Percentiles rank a stretch among this genome's conserved stretches.
phyloP scores from a whole-genome alignment of 1,140 invertebrate species.

The Pentalonia nigronervosa region DNA sequence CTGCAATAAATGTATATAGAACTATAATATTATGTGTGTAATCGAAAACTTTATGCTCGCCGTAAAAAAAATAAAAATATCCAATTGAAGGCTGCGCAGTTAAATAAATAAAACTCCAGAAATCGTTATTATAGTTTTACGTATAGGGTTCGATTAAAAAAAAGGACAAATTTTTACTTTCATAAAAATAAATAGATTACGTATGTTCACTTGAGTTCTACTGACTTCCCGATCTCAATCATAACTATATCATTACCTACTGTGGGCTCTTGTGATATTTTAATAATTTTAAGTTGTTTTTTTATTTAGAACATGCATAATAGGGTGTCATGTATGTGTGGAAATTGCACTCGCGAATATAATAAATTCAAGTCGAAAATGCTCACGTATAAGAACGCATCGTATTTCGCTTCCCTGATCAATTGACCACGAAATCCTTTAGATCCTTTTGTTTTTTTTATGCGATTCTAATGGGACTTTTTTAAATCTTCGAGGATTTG shows the following conservation, averaged over 20 bases:
- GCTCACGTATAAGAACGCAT: not conserved
- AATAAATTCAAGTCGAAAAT: constrained; percentile 13
- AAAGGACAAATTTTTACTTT: not conserved
- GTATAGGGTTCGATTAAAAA: not conserved
- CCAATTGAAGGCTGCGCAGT: not conserved
- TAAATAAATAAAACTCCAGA: not conserved
- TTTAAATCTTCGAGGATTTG: constrained; percentile 28
- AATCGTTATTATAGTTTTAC: constrained; percentile 1
- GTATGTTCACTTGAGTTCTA: not conserved
- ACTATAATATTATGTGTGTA: constrained; percentile 21
- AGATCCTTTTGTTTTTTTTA: constrained; percentile 36
- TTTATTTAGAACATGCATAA: not conserved
- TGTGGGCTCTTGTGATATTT: not conserved
- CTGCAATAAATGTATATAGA: constrained; percentile 5
- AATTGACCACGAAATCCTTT: constrained; percentile 41
- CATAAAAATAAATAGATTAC: not conserved
- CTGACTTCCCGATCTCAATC: not conserved
- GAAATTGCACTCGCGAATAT: not conserved
- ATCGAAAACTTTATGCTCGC: constrained; percentile 4
- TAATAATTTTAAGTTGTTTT: constrained; percentile 3
- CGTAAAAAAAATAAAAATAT: not conserved
- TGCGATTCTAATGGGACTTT: constrained; percentile 27
- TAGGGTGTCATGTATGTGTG: not conserved
- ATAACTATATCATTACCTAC: too few relatives aligned
- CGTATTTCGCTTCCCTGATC: not conserved